Evolutionary conservation across 2,113 vertebrate species (phyloP).

Genomic region (Hystrix cristata): DNA sequence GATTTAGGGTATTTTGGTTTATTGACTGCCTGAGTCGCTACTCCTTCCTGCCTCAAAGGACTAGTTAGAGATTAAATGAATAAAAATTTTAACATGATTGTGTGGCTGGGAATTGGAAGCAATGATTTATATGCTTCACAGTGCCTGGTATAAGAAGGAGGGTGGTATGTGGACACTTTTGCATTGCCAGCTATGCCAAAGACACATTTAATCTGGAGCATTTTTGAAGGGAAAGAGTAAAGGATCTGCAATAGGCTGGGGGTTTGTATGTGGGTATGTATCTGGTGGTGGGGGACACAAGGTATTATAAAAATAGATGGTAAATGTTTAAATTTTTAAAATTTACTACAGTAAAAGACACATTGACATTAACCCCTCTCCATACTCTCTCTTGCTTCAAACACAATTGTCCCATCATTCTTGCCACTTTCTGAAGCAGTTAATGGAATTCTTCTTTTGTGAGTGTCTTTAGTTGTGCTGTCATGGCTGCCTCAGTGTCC

Average conservation of each 20-base stretch:
- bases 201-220: background rate
- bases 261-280: background rate
- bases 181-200: background rate
- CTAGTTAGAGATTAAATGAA: constrained; percentile 25
- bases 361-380: background rate
- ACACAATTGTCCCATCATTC: background rate
- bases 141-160: background rate
- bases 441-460: background rate
- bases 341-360: background rate
- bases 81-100: background rate
- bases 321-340: background rate
- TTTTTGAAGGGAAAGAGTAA: background rate
- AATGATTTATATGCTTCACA: background rate
- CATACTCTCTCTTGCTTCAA: background rate
- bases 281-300: background rate
- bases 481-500: too few species aligned
- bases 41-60: background rate
- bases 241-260: background rate
- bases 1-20: background rate
- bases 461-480: background rate
- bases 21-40: background rate
- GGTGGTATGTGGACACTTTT: background rate
- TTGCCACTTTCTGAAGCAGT: background rate
- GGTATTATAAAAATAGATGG: background rate
- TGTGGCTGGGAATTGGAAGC: background rate